A percentile compares a stretch with the other conserved stretches of the same genome.
Evolutionary conservation across 2,113 vertebrate genomes (phyloP).

Genomic region (Ranitomeya imitator): DNA sequence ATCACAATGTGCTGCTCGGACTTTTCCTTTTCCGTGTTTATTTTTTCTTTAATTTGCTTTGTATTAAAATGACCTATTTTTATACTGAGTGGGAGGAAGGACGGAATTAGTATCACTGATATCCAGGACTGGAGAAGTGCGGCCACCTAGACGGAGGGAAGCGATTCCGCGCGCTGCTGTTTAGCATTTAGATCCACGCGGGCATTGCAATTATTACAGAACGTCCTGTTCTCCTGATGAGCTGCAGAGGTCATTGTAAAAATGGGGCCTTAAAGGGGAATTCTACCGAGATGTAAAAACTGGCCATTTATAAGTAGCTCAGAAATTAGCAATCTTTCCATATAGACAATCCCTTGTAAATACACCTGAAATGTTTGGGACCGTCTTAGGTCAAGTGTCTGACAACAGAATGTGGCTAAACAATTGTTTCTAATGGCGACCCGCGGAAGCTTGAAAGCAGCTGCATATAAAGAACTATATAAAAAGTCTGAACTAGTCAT

Average conservation of each 20-base stretch:
- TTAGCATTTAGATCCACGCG: background rate
- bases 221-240: background rate
- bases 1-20: conserved; percentile 17
- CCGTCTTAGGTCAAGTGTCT: too few species aligned
- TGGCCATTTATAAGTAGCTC: background rate
- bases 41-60: background rate
- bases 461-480: background rate
- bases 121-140: background rate
- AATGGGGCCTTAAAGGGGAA: background rate
- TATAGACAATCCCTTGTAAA: background rate
- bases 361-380: too few species aligned
- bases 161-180: too few species aligned
- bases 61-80: background rate
- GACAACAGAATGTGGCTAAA: too few species aligned
- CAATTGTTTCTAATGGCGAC: background rate
- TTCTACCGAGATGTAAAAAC: background rate
- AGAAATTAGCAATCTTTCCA: background rate
- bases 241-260: background rate
- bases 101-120: background rate
- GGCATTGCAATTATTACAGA: background rate
- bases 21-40: conserved; percentile 33
- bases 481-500: too few species aligned
- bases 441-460: background rate
- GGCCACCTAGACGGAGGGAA: background rate
- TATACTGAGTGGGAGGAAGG: background rate